Percentiles rank a stretch among this genome's conserved stretches.
phyloP scores from a whole-genome alignment of 2,113 vertebrate genomes.

The Halcyon senegalensis region DNA sequence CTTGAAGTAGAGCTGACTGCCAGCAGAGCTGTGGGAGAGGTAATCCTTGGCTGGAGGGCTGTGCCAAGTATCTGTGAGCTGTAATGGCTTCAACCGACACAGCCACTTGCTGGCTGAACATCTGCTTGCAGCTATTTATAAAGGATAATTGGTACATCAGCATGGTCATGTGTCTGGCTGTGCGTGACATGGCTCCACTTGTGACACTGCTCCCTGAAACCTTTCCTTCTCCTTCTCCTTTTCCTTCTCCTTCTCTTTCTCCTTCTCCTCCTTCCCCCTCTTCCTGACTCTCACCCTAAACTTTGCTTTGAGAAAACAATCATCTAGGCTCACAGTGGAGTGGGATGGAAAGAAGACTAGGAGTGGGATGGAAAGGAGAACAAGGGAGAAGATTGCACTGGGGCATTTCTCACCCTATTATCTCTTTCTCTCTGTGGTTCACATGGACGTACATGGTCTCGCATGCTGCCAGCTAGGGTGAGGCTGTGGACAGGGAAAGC shows the following conservation, averaged over 20 bases:
- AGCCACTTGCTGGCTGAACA: slow-evolving; percentile 45
- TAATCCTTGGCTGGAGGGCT: slow-evolving; percentile 27
- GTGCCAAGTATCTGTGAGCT: slow-evolving; percentile 34
- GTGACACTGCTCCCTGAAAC: not conserved
- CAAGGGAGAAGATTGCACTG: not conserved
- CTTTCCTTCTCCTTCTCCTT: not conserved
- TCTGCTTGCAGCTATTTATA: slow-evolving; percentile 37
- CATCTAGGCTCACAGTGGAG: not conserved
- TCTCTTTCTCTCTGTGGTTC: not conserved
- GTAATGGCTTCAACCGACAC: slow-evolving; percentile 13
- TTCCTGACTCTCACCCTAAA: not conserved
- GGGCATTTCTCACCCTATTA: not conserved
- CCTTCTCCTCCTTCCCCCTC: not conserved
- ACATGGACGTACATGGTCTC: not conserved
- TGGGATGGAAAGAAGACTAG: not conserved
- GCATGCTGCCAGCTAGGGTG: slow-evolving; percentile 55
- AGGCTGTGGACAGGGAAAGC: slow-evolving; percentile 2
- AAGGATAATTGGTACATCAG: not conserved
- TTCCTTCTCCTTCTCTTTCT: too few species aligned
- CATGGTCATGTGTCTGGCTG: not conserved
- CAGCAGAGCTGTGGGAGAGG: slow-evolving; percentile 38
- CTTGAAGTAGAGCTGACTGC: slow-evolving; percentile 27
- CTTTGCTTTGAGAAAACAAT: not conserved
- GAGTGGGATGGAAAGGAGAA: not conserved
- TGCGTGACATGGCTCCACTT: not conserved